A percentile compares a stretch with the other conserved stretches of the same genome.
phyloP scores from a whole-genome alignment of 2,888 invertebrate species.

The Acleris holmiana region DNA sequence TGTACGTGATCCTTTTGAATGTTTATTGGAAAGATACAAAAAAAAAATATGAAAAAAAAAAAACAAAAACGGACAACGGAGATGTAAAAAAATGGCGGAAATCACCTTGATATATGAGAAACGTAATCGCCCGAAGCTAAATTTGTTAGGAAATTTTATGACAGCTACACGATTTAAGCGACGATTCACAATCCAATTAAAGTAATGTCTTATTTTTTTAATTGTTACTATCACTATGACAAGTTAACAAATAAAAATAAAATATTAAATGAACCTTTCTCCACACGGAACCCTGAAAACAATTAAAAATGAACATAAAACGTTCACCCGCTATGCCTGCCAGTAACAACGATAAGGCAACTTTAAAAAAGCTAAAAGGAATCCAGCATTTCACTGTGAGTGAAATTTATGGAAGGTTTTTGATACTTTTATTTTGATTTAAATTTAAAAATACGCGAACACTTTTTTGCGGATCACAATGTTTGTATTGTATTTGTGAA shows the following conservation, averaged over 20 bases:
- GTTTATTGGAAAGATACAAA: too few species aligned
- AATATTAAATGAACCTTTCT: not conserved
- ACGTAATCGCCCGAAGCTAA: too few species aligned
- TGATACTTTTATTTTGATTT: conserved; percentile 44
- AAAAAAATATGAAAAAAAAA: too few species aligned
- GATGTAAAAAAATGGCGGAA: too few species aligned
- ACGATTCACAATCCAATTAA: too few species aligned
- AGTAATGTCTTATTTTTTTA: too few species aligned
- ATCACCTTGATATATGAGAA: too few species aligned
- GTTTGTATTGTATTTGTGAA: not conserved
- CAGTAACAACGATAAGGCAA: conserved; percentile 40
- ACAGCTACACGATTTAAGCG: too few species aligned
- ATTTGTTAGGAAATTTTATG: too few species aligned
- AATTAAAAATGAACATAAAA: conserved; percentile 36
- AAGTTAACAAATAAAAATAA: not conserved
- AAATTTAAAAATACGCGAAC: conserved; percentile 21
- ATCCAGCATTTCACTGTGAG: conserved; percentile 41
- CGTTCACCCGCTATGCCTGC: conserved; percentile 38
- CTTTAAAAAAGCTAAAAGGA: conserved; percentile 39
- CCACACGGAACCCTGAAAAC: conserved; percentile 18
- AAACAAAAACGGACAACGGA: too few species aligned
- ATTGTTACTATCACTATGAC: too few species aligned
- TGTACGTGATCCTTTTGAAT: too few species aligned
- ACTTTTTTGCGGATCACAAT: conserved; percentile 10
- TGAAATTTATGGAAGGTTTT: conserved; percentile 44